Base-by-base conservation (phyloP, 2,888 invertebrate species). In the Dicroscelio sp. region DNA sequence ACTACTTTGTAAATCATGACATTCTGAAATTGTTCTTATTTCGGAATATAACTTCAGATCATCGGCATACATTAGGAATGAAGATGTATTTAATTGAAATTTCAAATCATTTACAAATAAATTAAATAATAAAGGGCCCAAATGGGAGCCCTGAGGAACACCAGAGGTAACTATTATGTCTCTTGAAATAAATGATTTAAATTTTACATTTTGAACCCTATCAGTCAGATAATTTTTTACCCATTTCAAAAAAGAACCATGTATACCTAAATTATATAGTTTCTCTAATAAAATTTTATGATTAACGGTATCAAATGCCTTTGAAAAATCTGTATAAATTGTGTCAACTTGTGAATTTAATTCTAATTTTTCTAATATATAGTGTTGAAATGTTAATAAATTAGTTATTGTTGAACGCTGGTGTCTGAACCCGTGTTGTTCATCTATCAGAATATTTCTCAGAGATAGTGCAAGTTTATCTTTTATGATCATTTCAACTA, bases 71-170 rank as follows among this genome's bases (percentile, higher is more conserved):
- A 58, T n/a, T 23, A 58, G 6, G 6, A 58, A 58, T n/a, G 58
- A 58, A 14, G 10, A 43, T 2, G 58, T 23, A 23, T 17, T 17
- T 2, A 58, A 23, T 23, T 58, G 2, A 6, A 58, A 6, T 58
- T 58, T 58, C 58, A 52, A 48, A 38, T 71, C 71, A 52, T 71
- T 71, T 48, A 71, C 48, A 52, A 48, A 71, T 23, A 71, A 27
- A 8, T 20, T 71, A 48, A 71, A 71, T 5, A 48, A 48, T 20
- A 71, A 25, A 67, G 35, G 35, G 27, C 60, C 60, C 27, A 60
- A 17, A 17, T 67, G 67, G 23, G 67, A 67, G 10, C 35, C 67
- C n/a, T 67, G 67, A 2, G 67, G 67, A 20, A 67, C 67, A 10
- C 67, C 67, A 33, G 67, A 67, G n/a, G n/a, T 35, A 38, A 23